phyloP scores from a whole-genome alignment of 2,888 invertebrate species.

The Atethmia centrago region DNA sequence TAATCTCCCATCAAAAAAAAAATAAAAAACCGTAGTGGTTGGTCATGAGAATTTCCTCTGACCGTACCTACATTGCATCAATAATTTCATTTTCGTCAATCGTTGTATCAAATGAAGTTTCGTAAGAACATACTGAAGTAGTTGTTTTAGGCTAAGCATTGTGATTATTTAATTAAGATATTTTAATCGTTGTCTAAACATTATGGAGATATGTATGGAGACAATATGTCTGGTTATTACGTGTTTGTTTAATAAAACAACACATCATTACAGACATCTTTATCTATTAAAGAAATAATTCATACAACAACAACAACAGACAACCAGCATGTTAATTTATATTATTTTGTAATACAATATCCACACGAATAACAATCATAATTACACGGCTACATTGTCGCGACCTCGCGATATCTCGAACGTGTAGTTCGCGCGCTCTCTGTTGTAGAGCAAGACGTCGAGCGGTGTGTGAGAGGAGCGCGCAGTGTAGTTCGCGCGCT shows the following conservation, averaged over 20 bases:
- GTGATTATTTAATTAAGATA: conserved; percentile 13
- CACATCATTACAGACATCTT: too few species aligned
- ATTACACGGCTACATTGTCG: too few species aligned
- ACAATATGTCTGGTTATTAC: conserved; percentile 37
- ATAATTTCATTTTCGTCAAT: not conserved
- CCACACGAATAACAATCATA: not conserved
- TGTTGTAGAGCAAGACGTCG: too few species aligned
- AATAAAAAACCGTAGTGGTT: too few species aligned
- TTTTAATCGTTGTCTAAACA: conserved; percentile 39
- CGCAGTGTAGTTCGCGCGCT: too few species aligned
- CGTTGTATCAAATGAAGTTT: not conserved
- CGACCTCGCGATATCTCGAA: too few species aligned
- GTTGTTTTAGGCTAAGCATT: not conserved
- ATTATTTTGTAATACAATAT: not conserved
- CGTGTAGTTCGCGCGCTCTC: too few species aligned
- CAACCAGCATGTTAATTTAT: not conserved
- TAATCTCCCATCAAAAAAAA: too few species aligned
- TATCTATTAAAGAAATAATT: too few species aligned
- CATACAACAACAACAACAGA: too few species aligned
- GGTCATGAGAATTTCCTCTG: not conserved
- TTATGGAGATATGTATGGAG: conserved; percentile 33
- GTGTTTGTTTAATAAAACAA: conserved; percentile 35
- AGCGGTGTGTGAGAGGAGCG: too few species aligned
- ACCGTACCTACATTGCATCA: not conserved
- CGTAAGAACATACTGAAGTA: not conserved